Evolutionary conservation across 1,140 invertebrate species (phyloP), one percentile per base, ranked within the genome.

Genomic region (Drosophila auraria): DNA sequence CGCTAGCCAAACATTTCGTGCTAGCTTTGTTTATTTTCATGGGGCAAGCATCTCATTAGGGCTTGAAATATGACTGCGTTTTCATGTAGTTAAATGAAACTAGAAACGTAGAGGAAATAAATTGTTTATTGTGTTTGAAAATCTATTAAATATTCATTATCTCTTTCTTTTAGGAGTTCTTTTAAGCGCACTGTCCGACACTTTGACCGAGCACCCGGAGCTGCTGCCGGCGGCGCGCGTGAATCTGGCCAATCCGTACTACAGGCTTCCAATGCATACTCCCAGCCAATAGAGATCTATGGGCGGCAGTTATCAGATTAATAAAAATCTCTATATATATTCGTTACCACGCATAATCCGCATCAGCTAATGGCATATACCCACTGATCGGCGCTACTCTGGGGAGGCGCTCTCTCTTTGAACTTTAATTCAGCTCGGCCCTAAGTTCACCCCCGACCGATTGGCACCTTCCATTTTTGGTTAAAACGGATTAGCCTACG

Each of bases 121-220:
- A 14, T 17, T 7, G n/a, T 54, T 25, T 7, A 12, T 33, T 20
- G 15, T 27, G 9, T 2, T 2, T 23, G 0, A 9, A 20, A 9
- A 40, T 12, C 56, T 45, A 9, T 9, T 30, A 8, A 25, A 61
- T 15, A 9, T 62, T 27, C 0, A 2, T 44, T 45, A 12, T 40
- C 0, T n/a, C 33, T 36, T 14, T 44, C 15, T 59, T 73, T 11
- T 80, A 96, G 96, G 96, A 83, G 94, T 96, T 17, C 93, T 97
- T 82, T 95, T 96, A 33, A 95, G 95, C n/a, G 95, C 96, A 1
- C 87, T 97, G 51, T 95, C 95, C 0, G 96, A 96, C 80, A 96
- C 95, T 0, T 92, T 96, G 63, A 94, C 93, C 23, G 96, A 96
- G 71, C 95, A 96, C 82, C 95, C 95, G 2, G 95, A 96, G 81